These are phyloP conservation scores for Urosaurus nigricauda DNA, from an alignment of 2,797 vertebrate species.

Conservation along the genomic window DNA sequence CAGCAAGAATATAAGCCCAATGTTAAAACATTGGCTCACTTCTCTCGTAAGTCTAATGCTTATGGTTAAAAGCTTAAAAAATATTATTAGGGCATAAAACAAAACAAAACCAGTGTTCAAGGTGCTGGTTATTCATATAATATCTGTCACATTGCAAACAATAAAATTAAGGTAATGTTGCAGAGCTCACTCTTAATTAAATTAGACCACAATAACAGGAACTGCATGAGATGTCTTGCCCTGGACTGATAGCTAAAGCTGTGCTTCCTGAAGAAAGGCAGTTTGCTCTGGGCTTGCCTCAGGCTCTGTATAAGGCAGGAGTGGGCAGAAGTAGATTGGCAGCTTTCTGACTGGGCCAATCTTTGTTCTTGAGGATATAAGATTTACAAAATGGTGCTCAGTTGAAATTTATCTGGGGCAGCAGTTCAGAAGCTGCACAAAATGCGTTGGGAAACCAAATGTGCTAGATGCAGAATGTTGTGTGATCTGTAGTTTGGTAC, in stretches of 20 bases:
- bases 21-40: neutral
- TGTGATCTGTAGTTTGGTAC: no score
- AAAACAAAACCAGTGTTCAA: neutral
- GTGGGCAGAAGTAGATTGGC: neutral
- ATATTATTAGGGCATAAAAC: neutral
- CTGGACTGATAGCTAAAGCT: neutral
- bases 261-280: neutral
- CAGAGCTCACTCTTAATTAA: neutral
- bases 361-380: no score
- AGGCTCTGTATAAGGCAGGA: no score
- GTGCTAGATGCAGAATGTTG: no score
- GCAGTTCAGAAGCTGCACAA: no score
- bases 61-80: no score
- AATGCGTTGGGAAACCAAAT: no score
- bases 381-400: no score
- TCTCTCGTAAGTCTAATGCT: neutral
- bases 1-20: neutral
- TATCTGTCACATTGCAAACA: neutral
- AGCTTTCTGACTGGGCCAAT: neutral
- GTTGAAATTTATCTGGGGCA: no score
- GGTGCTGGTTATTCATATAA: neutral
- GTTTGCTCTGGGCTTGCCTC: neutral
- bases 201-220: neutral
- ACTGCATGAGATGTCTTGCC: neutral
- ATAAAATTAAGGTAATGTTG: neutral